Evolutionary conservation across 2,113 vertebrate species (phyloP), one percentile per base, ranked within the genome.

Genomic region (Delphinus delphis): DNA sequence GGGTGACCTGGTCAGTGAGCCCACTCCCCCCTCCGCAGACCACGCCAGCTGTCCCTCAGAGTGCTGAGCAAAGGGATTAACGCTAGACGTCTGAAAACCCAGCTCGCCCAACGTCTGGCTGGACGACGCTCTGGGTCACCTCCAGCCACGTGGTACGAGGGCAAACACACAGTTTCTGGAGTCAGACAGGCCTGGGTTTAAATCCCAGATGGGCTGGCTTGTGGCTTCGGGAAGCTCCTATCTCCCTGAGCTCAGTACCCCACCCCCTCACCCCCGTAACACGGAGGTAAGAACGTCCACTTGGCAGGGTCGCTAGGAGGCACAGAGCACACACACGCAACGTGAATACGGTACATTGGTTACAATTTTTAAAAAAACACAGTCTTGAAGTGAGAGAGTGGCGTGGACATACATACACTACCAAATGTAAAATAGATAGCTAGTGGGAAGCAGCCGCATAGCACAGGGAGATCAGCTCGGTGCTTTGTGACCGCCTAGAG

Each of bases 341-440:
- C 10, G 13, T 25, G 12, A 36, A 70, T 44, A 67, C 41, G 14
- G 41, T 3, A 12, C 26, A 25, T 0, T n/a, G 74, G 83, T 28
- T 26, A 76, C 41, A 83, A 55, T 68, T 53, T 53, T n/a, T 0
- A 17, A 53, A 50, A 53, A 53, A 53, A 53, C 50, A 53, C 50
- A 17, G 50, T 53, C 50, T 53, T 17, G 50, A 53, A 53, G 50
- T 6, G 14, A 53, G 15, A 53, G 50, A 5, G 15, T 5, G 15
- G 50, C 50, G 1, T 2, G 15, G 53, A 18, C 53, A 18, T 17
- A 53, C 0, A 53, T 53, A 53, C 53, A 53, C 53, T 18, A 53
- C 53, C 15, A 53, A 6, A 53, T 0, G 1, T 53, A 53, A 18
- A 6, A 0, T 6, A 17, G 15, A 17, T 6, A 6, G 50, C 50